A percentile compares a stretch with the other conserved stretches of the same genome.
These are phyloP conservation scores for Saccopteryx leptura DNA, from an alignment of 2,113 vertebrate species.

Conservation along the genomic window DNA sequence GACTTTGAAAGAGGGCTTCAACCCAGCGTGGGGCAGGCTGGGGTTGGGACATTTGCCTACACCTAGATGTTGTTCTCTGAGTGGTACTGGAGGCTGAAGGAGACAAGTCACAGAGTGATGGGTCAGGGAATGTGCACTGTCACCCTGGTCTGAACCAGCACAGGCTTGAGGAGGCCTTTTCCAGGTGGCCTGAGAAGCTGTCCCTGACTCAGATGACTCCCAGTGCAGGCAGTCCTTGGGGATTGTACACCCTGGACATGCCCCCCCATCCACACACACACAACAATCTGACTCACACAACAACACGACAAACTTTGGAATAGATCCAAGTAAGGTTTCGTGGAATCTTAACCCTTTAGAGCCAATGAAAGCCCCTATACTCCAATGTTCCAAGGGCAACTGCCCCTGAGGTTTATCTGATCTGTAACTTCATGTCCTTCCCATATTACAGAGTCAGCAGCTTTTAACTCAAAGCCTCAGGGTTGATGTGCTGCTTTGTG, in stretches of 20 bases:
- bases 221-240: neutral
- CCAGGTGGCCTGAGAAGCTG: neutral
- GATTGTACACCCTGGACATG: neutral
- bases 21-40: neutral
- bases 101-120: neutral
- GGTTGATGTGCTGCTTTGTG: neutral
- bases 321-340: neutral
- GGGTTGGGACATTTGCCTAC: neutral
- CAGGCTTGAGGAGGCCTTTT: neutral
- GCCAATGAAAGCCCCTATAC: neutral
- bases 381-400: neutral
- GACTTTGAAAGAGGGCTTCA: neutral
- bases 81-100: neutral
- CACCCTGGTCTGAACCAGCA: neutral
- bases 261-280: neutral
- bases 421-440: neutral
- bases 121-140: rapidly evolving
- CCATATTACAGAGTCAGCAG: neutral
- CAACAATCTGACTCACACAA: neutral
- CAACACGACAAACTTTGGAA: neutral
- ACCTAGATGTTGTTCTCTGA: neutral
- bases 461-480: neutral
- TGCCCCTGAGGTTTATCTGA: neutral
- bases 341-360: neutral
- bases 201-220: neutral